phyloP scores from a whole-genome alignment of 2,888 invertebrate genomes.

The Athetis lepigone region DNA sequence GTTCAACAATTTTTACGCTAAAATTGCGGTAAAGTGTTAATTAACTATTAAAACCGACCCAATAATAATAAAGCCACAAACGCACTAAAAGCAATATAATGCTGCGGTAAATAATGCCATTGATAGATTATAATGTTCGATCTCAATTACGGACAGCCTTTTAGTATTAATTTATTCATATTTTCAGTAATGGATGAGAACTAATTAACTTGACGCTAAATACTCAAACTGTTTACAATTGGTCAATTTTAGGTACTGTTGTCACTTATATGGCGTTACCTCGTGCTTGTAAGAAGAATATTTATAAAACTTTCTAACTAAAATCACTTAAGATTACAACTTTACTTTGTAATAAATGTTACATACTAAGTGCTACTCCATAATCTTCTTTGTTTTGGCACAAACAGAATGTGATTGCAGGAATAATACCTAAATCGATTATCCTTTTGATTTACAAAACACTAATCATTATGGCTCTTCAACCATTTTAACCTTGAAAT shows the following conservation, averaged over 20 bases:
- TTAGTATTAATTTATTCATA: not conserved
- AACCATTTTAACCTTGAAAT: too few relatives aligned
- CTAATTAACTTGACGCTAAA: not conserved
- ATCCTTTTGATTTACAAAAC: too few relatives aligned
- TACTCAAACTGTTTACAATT: not conserved
- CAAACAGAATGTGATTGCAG: too few relatives aligned
- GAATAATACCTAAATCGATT: too few relatives aligned
- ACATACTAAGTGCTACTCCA: too few relatives aligned
- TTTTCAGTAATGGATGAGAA: not conserved
- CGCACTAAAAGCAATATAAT: not conserved
- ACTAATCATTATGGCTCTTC: too few relatives aligned
- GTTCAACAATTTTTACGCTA: not conserved
- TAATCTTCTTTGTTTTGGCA: too few relatives aligned
- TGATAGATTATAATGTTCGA: slow-evolving; percentile 17
- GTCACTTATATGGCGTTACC: not conserved
- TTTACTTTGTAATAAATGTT: too few relatives aligned
- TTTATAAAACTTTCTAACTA: too few relatives aligned
- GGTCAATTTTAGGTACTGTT: not conserved
- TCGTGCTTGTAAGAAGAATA: too few relatives aligned
- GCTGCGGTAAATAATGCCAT: not conserved
- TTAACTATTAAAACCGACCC: not conserved
- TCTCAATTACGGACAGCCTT: not conserved
- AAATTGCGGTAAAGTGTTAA: not conserved
- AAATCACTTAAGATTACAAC: too few relatives aligned
- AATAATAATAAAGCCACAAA: not conserved